A percentile compares a stretch with the other conserved stretches of the same genome.
Evolutionary conservation across 2,797 vertebrate genomes (phyloP).

Genomic region (Oceanodroma leucorhoa): DNA sequence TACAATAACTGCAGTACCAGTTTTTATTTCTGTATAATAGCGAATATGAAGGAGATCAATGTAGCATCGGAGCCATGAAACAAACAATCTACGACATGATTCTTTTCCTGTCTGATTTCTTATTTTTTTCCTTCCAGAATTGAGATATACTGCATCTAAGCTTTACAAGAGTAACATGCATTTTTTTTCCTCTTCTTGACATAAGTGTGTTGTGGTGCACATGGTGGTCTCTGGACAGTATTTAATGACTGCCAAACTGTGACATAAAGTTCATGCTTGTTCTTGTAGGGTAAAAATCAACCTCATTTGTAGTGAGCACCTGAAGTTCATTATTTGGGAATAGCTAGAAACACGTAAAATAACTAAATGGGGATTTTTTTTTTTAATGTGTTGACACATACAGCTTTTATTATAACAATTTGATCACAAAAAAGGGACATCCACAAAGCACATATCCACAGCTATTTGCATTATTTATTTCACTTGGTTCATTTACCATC

Average conservation of each 20-base stretch:
- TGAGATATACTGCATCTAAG: not conserved
- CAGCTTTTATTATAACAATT: not conserved
- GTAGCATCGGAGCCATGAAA: slow-evolving; percentile 21
- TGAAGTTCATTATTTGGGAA: not conserved
- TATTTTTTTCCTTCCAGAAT: not conserved
- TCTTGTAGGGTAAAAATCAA: not conserved
- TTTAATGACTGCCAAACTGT: not conserved
- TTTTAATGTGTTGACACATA: not conserved
- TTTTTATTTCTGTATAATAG: slow-evolving; percentile 63
- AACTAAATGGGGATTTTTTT: not conserved
- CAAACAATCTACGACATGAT: slow-evolving; percentile 23
- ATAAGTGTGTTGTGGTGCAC: not conserved
- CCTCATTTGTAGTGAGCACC: not conserved
- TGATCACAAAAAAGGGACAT: not conserved
- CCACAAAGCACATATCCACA: not conserved
- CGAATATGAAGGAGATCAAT: slow-evolving; percentile 32
- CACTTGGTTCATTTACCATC: not conserved
- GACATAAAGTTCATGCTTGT: not conserved
- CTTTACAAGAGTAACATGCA: not conserved
- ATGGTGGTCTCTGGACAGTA: not conserved
- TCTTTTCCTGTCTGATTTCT: slow-evolving; percentile 21
- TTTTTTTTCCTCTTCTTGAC: not conserved
- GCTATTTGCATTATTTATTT: slow-evolving; percentile 42
- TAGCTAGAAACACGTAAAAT: not conserved
- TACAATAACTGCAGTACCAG: slow-evolving; percentile 59